A percentile compares a stretch with the other conserved stretches of the same genome.
Evolutionary conservation across 2,888 invertebrate species (phyloP).

Genomic region (Plusia festucae): DNA sequence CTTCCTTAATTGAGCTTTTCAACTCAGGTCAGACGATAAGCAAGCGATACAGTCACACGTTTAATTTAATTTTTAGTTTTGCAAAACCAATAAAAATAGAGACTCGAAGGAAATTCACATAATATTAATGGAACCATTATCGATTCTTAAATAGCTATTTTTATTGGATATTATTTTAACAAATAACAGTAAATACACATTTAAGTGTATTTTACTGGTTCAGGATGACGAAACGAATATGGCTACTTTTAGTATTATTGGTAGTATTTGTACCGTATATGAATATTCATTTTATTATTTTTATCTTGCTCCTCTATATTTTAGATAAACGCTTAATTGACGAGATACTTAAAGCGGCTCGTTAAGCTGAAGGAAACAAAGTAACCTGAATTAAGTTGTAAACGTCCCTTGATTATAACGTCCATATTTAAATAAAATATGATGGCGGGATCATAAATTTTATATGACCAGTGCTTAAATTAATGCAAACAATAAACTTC

Average conservation of each 20-base stretch:
- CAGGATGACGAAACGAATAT: slow-evolving; percentile 30
- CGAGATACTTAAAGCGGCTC: slow-evolving; percentile 18
- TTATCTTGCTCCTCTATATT: slow-evolving; percentile 5
- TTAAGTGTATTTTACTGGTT: slow-evolving; percentile 34
- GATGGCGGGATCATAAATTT: slow-evolving; percentile 28
- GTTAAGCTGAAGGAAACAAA: slow-evolving; percentile 31
- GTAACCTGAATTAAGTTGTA: slow-evolving; percentile 34
- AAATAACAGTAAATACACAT: slow-evolving; percentile 49
- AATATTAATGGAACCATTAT: slow-evolving; percentile 26
- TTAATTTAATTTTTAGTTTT: slow-evolving; percentile 31
- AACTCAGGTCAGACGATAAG: slow-evolving; percentile 48
- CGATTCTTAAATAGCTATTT: slow-evolving; percentile 29
- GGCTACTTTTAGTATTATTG: slow-evolving; percentile 46
- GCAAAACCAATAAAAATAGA: slow-evolving; percentile 13
- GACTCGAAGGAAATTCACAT: slow-evolving; percentile 41
- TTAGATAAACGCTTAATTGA: slow-evolving; percentile 32
- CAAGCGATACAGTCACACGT: slow-evolving; percentile 30
- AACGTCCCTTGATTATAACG: slow-evolving; percentile 31
- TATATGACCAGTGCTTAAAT: slow-evolving; percentile 42
- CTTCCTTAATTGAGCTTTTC: slow-evolving; percentile 48
- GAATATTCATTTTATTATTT: slow-evolving; percentile 38
- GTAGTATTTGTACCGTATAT: slow-evolving; percentile 34
- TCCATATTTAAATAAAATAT: slow-evolving; percentile 31
- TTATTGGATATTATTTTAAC: slow-evolving; percentile 45
- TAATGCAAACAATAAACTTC: slow-evolving; percentile 36